These are phyloP conservation scores for Eptesicus fuscus DNA, from an alignment of 2,113 vertebrate species.

Conservation along the genomic window DNA sequence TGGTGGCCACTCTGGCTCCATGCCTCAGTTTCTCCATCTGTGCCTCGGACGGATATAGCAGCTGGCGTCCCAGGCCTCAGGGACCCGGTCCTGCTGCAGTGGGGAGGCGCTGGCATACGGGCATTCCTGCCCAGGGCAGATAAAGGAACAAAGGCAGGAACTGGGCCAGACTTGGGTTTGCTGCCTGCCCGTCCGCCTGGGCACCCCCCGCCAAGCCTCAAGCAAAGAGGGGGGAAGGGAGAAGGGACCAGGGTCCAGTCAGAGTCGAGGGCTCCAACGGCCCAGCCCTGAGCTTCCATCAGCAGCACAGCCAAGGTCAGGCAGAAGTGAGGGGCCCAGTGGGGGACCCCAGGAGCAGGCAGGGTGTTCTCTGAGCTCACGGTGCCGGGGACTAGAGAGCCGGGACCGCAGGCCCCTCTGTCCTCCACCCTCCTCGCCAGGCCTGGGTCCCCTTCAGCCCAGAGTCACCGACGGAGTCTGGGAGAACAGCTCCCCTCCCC, in stretches of 20 bases:
- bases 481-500: neutral
- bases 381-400: neutral
- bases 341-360: neutral
- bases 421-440: neutral
- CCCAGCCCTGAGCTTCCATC: neutral
- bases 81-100: neutral
- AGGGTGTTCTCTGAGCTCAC: neutral
- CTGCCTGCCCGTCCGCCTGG: constrained; percentile 35
- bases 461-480: neutral
- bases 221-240: neutral
- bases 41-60: neutral
- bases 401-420: neutral
- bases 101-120: constrained; percentile 36
- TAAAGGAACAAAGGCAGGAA: constrained; percentile 73
- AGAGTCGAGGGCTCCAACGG: neutral
- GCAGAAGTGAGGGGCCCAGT: neutral
- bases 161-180: constrained; percentile 34
- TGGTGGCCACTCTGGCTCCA: neutral
- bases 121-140: neutral
- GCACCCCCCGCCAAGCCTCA: neutral
- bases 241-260: neutral
- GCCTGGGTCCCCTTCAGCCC: neutral
- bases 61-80: neutral
- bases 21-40: constrained; percentile 25
- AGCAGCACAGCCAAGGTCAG: neutral